These are phyloP conservation scores for Cheilosia variabilis DNA, from an alignment of 2,888 invertebrate genomes.

Conservation along the genomic window DNA sequence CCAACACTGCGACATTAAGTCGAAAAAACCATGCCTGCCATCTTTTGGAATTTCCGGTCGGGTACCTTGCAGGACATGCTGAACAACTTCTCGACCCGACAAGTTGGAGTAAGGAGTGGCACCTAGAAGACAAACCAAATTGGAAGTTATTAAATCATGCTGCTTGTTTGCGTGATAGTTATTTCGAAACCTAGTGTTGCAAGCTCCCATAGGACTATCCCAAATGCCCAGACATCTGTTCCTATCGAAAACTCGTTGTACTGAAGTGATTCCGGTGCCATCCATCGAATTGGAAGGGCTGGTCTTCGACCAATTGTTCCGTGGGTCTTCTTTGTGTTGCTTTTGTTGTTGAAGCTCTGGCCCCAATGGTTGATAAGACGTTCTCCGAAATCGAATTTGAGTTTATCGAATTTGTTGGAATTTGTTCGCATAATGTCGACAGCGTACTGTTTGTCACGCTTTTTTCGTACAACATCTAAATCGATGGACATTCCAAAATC, in stretches of 20 bases:
- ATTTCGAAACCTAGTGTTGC: conserved; percentile 88
- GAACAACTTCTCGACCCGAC: conserved; percentile 92
- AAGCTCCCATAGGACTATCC: conserved; percentile 94
- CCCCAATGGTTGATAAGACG: conserved; percentile 82
- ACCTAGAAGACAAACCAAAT: conserved; percentile 84
- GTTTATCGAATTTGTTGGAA: conserved; percentile 78
- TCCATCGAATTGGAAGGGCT: conserved; percentile 87
- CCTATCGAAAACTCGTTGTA: conserved; percentile 92
- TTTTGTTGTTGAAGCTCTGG: conserved; percentile 77
- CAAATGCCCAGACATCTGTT: conserved; percentile 94
- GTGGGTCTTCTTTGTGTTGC: conserved; percentile 76
- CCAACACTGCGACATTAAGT: conserved; percentile 87
- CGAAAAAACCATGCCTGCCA: conserved; percentile 89
- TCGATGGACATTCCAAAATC: conserved; percentile 94
- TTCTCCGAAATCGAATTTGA: conserved; percentile 82
- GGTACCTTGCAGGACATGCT: conserved; percentile 91
- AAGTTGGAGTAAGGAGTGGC: conserved; percentile 94
- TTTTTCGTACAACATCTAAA: conserved; percentile 83
- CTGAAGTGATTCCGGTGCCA: conserved; percentile 93
- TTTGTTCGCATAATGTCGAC: conserved; percentile 80
- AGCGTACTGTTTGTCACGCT: conserved; percentile 79
- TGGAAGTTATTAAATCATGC: neutral
- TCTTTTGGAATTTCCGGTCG: conserved; percentile 91
- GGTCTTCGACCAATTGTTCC: conserved; percentile 82
- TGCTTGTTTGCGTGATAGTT: neutral